Percentiles rank a stretch among this genome's conserved stretches.
These are phyloP conservation scores for Scytalopus superciliaris DNA, from an alignment of 2,113 vertebrate genomes.

Conservation along the genomic window DNA sequence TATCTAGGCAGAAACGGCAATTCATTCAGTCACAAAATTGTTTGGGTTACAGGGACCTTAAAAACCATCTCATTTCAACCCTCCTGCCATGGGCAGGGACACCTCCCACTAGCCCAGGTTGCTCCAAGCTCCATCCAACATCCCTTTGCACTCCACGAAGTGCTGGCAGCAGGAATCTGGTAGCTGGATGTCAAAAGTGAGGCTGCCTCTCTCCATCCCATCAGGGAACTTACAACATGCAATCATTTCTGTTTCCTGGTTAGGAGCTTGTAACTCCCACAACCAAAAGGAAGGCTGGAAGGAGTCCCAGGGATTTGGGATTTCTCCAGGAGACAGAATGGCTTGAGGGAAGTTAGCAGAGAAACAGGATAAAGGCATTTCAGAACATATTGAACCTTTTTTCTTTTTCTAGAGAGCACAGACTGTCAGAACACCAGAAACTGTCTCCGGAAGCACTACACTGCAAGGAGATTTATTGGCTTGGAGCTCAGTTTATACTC, in stretches of 20 bases:
- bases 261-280: neutral
- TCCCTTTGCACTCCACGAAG: neutral
- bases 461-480: conserved; percentile 13
- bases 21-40: neutral
- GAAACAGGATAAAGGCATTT: conserved; percentile 47
- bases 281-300: neutral
- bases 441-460: neutral
- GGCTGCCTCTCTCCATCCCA: neutral
- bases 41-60: neutral
- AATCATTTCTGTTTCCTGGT: neutral
- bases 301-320: conserved; percentile 41
- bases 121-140: neutral
- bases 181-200: neutral
- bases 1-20: neutral
- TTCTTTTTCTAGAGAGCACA: conserved; percentile 5
- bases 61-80: neutral
- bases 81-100: neutral
- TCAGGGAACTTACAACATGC: rapidly evolving
- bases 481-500: neutral
- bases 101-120: neutral
- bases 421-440: neutral
- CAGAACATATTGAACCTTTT: conserved; percentile 48
- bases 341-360: conserved; percentile 36
- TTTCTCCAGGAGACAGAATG: conserved; percentile 3
- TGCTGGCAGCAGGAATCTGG: neutral